Percentiles rank a stretch among this genome's conserved stretches.
These are phyloP conservation scores for Cephus runcator DNA, from an alignment of 2,888 invertebrate genomes.

Conservation along the genomic window DNA sequence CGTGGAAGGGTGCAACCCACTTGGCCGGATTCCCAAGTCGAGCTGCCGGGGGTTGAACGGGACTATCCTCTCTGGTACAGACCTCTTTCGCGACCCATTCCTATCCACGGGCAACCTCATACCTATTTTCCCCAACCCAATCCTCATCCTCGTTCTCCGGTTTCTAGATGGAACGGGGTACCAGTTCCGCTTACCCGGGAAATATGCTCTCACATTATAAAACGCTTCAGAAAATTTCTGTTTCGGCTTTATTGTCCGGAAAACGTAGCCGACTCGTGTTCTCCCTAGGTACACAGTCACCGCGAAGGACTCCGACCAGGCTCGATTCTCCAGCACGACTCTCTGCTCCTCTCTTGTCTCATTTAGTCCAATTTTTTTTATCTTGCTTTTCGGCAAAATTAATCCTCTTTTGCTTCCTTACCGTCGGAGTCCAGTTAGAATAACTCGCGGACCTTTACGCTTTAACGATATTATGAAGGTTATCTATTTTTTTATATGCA, in stretches of 20 bases:
- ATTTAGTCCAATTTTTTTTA: background rate
- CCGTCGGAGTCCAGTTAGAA: background rate
- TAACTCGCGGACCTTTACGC: background rate
- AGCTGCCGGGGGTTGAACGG: conserved; percentile 26
- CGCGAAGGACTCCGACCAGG: background rate
- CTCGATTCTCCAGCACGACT: background rate
- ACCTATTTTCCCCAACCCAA: background rate
- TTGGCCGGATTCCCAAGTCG: conserved; percentile 51
- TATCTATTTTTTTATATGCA: background rate
- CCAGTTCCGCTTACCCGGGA: conserved; percentile 35
- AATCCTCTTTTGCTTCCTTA: background rate
- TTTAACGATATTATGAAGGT: background rate
- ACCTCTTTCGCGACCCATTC: conserved; percentile 16
- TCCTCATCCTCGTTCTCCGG: conserved; percentile 7
- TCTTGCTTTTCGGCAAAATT: background rate
- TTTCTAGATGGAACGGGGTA: background rate
- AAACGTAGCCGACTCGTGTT: conserved; percentile 24
- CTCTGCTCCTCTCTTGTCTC: background rate
- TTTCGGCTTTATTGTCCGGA: conserved; percentile 44
- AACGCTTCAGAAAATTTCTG: conserved; percentile 43
- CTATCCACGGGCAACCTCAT: background rate
- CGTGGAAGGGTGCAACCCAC: conserved; percentile 47
- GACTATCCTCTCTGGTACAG: conserved; percentile 14
- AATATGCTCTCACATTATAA: conserved; percentile 46
- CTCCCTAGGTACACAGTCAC: background rate